Evolutionary conservation across 2,113 vertebrate species (phyloP).

Genomic region (Carollia perspicillata): DNA sequence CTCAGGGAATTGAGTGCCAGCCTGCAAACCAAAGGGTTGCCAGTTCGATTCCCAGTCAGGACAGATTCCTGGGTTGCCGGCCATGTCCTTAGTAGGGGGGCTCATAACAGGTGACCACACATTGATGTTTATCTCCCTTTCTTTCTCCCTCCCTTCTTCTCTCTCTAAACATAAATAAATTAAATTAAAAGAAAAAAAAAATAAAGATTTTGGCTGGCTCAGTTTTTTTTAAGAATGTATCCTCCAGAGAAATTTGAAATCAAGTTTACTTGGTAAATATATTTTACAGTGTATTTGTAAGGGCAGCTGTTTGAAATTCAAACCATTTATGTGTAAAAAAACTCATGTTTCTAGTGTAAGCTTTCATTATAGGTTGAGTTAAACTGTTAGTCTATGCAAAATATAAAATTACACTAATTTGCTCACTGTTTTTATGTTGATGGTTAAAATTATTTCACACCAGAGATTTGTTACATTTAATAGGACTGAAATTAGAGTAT

Average conservation of each 20-base stretch:
- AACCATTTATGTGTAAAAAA: background rate
- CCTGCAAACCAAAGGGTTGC: too few species aligned
- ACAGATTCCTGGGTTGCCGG: too few species aligned
- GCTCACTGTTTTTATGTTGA: conserved; percentile 50
- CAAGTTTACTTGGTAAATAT: conserved; percentile 5
- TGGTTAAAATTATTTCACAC: conserved; percentile 62
- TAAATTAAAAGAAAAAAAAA: background rate
- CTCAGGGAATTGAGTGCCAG: too few species aligned
- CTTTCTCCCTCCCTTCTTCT: too few species aligned
- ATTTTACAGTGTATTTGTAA: conserved; percentile 18
- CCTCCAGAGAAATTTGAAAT: background rate
- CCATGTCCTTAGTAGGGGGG: too few species aligned
- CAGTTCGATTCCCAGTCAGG: too few species aligned
- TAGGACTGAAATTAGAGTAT: conserved; percentile 45
- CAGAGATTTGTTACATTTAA: conserved; percentile 56
- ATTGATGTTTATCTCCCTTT: too few species aligned
- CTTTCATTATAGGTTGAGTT: conserved; percentile 50
- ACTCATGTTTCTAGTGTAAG: conserved; percentile 34
- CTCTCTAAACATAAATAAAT: too few species aligned
- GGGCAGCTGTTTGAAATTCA: background rate
- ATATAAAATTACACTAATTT: conserved; percentile 43
- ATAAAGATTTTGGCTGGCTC: background rate
- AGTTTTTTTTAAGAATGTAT: background rate
- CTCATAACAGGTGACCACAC: too few species aligned
- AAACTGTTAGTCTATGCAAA: conserved; percentile 30